Conservation (phyloP, 2,888 invertebrate genomes). For the Agriopis leucophaearia region DNA sequence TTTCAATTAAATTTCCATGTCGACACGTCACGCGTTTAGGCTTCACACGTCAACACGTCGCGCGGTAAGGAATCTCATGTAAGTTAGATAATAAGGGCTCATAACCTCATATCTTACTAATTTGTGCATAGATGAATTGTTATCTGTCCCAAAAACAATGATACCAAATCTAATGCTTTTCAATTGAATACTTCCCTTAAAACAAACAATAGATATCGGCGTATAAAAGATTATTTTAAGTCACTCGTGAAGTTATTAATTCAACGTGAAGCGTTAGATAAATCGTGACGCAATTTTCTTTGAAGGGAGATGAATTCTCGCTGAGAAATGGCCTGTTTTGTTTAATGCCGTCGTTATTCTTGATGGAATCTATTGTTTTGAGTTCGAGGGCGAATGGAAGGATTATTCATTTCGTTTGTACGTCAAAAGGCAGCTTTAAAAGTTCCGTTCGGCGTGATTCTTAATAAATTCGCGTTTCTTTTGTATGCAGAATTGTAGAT, state of each 20-base stretch:
- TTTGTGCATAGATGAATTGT: neutral
- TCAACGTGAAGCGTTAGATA: slow-evolving; percentile 64
- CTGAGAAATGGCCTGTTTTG: slow-evolving; percentile 77
- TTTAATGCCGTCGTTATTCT: slow-evolving; percentile 80
- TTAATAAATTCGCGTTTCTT: slow-evolving; percentile 19
- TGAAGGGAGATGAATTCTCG: slow-evolving; percentile 55
- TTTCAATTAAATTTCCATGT: too few relatives aligned
- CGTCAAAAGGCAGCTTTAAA: slow-evolving; percentile 66
- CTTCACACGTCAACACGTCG: too few relatives aligned
- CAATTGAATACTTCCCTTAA: slow-evolving; percentile 49
- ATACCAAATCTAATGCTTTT: slow-evolving; percentile 20
- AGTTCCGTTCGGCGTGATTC: slow-evolving; percentile 29
- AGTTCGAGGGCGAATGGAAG: slow-evolving; percentile 73
- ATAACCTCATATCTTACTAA: too few relatives aligned
- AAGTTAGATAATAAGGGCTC: too few relatives aligned
- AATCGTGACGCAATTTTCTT: slow-evolving; percentile 64
- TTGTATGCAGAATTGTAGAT: slow-evolving; percentile 1
- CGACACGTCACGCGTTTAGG: too few relatives aligned
- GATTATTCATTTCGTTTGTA: slow-evolving; percentile 76
- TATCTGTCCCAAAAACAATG: neutral
- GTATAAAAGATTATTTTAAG: slow-evolving; percentile 61
- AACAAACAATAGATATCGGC: slow-evolving; percentile 54
- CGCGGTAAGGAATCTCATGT: too few relatives aligned
- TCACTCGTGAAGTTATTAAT: slow-evolving; percentile 67
- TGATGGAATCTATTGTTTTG: slow-evolving; percentile 80